A percentile compares a stretch with the other conserved stretches of the same genome.
These are phyloP conservation scores for Typhlichthys eigenmanni DNA, from an alignment of 2,797 vertebrate genomes.

Conservation along the genomic window DNA sequence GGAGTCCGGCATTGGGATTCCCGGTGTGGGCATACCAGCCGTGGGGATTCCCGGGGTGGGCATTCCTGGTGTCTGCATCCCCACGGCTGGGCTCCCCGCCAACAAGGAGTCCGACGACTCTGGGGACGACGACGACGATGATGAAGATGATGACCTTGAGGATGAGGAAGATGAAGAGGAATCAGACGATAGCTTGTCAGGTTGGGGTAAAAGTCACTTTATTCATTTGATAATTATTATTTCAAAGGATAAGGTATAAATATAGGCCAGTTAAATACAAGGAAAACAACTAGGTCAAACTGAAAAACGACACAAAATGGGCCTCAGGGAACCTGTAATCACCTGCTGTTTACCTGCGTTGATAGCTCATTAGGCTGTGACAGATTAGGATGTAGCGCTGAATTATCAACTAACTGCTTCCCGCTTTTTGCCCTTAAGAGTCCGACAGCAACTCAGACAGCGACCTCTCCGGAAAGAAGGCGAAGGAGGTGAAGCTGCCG, in stretches of 20 bases:
- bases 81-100: constrained; percentile 80
- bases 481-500: constrained; percentile 86
- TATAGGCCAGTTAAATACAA: too few relatives aligned
- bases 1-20: constrained; percentile 78
- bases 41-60: constrained; percentile 71
- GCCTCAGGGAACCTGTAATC: background rate
- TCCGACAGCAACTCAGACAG: constrained; percentile 98
- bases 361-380: background rate
- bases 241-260: too few relatives aligned
- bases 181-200: constrained; percentile 96
- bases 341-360: background rate
- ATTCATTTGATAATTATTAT: background rate
- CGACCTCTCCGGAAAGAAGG: constrained; percentile 90
- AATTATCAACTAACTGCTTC: background rate
- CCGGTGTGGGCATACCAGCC: constrained; percentile 72
- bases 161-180: constrained; percentile 94
- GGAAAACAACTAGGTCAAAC: too few relatives aligned
- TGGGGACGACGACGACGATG: constrained; percentile 94
- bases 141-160: constrained; percentile 90
- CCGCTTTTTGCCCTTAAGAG: constrained; percentile 72
- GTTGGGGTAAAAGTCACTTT: constrained; percentile 62
- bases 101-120: constrained; percentile 98
- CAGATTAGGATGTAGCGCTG: background rate
- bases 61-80: constrained; percentile 71
- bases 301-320: background rate